Evolutionary conservation across 2,113 vertebrate species (phyloP).

Genomic region (Lates calcarifer): DNA sequence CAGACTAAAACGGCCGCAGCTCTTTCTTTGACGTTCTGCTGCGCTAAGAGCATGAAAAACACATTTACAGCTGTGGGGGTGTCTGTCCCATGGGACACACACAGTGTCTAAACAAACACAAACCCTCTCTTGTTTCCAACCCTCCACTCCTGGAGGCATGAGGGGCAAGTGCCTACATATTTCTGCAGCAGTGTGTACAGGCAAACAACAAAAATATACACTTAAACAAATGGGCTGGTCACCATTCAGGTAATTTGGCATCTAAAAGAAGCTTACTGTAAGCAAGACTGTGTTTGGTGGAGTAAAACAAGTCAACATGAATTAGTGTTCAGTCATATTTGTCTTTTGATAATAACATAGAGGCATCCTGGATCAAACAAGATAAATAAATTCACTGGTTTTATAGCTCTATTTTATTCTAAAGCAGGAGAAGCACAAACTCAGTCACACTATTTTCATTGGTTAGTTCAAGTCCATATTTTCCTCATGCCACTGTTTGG

Average conservation of each 20-base stretch:
- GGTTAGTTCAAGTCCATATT: too few species aligned
- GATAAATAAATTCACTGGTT: too few species aligned
- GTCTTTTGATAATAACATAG: too few species aligned
- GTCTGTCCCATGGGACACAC: neutral
- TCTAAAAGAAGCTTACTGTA: neutral
- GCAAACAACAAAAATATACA: neutral
- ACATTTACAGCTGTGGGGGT: conserved; percentile 50
- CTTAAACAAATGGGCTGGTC: neutral
- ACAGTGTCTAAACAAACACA: conserved; percentile 50
- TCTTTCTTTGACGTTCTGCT: neutral
- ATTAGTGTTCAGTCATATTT: too few species aligned
- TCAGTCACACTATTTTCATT: too few species aligned
- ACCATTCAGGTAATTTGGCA: neutral
- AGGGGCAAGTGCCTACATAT: neutral
- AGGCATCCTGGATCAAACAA: too few species aligned
- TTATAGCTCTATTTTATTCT: too few species aligned
- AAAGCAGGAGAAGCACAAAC: too few species aligned
- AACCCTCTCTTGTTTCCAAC: conserved; percentile 6
- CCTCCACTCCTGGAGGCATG: neutral
- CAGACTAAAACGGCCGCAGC: neutral
- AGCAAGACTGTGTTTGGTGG: neutral
- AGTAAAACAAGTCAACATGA: neutral
- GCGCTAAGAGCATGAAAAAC: conserved; percentile 53
- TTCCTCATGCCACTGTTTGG: too few species aligned
- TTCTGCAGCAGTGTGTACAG: neutral